Evolutionary conservation across 2,888 invertebrate genomes (phyloP).

Genomic region (Arrhopalites spinosus): DNA sequence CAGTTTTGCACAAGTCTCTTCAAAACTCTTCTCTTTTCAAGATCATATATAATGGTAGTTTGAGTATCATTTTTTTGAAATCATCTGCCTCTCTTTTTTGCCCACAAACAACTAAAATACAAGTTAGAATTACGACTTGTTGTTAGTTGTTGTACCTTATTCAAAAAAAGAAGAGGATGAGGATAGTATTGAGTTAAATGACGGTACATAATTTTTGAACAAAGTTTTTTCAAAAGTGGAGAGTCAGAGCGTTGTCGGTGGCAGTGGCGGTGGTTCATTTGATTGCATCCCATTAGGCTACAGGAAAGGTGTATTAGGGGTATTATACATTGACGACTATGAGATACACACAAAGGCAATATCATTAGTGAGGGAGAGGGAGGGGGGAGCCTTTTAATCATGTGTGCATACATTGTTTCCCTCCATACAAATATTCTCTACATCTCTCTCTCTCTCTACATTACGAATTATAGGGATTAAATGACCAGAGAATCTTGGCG

Average conservation of each 20-base stretch:
- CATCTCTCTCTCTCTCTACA: conserved; percentile 9
- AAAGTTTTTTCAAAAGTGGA: neutral
- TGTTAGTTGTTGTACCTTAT: no score
- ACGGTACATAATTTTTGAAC: neutral
- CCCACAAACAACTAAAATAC: no score
- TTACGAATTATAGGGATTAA: neutral
- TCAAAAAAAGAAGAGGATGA: neutral
- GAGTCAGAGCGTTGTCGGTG: neutral
- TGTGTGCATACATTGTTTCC: neutral
- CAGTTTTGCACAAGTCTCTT: no score
- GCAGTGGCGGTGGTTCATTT: conserved; percentile 1
- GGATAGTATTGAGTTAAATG: neutral
- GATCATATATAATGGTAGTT: no score
- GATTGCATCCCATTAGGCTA: conserved; percentile 1
- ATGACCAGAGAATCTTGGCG: neutral
- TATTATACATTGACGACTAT: neutral
- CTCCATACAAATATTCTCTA: neutral
- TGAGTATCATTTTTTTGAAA: no score
- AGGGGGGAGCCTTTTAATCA: neutral
- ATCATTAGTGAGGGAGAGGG: neutral
- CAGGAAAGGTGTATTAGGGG: neutral
- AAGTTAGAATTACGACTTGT: no score
- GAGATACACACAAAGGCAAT: neutral
- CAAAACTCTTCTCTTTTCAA: no score
- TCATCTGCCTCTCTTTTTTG: no score